Evolutionary conservation across 2,797 vertebrate species (phyloP), one percentile per base, ranked within the genome.

Genomic region (Enteromius paludinosus): DNA sequence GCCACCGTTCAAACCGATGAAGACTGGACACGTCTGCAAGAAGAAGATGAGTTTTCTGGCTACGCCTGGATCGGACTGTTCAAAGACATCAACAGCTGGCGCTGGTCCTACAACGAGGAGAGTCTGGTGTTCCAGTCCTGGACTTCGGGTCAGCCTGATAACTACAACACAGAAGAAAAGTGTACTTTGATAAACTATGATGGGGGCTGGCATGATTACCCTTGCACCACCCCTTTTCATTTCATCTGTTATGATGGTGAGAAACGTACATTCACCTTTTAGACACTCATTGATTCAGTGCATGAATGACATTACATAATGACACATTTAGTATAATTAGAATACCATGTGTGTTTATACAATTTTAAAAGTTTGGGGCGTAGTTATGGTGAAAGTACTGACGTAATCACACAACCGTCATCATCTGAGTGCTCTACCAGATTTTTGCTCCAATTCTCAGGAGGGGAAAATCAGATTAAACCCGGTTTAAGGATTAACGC

Each of bases 1-100:
- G 82, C 66, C 35, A 66, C 59, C 0, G 12, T 73, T 28, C 35
- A 72, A 11, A 86, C 17, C 5, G 0, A 3, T 33, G 59, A 45
- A 17, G 78, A 86, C 73, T 72, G 43, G 66, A 1, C 9, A 18
- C 5, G 10, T 12, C 1, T 86, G 5, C 1, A 5, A 5, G 20
- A 47, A 33, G 47, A 33, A 5, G 3, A 23, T 33, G n/a, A 1
- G 0, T 23, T 14, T 38, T 1, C 0, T 11, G 0, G 0, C 33
- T 12, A 8, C 38, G 49, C 61, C 25, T 84, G 83, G 77, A 23
- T 20, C 47, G 80, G 84, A 54, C 62, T 85, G 1, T 83, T 62
- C 47, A 69, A 82, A 2, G 52, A 85, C 18, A 1, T 85, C 1
- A 3, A 83, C 20, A 25, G 33, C 84, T 85, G 84, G 80, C 49